Conservation (phyloP, 2,888 invertebrate genomes). For the Podotricha telesiphe region DNA sequence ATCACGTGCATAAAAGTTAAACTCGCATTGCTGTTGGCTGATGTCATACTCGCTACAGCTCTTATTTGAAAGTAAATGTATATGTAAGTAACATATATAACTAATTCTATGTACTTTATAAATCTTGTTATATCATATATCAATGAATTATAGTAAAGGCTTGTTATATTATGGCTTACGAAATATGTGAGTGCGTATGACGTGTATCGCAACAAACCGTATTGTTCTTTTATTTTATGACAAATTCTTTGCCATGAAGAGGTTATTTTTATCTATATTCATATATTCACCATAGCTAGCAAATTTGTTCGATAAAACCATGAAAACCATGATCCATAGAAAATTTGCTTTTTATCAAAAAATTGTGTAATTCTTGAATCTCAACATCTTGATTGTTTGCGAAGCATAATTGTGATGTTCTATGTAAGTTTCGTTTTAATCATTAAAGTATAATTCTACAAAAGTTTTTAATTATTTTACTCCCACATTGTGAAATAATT, state of each 20-base stretch:
- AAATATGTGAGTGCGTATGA: conserved; percentile 26
- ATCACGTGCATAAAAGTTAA: conserved; percentile 14
- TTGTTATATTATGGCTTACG: conserved; percentile 36
- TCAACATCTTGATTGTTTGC: conserved; percentile 74
- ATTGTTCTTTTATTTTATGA: conserved; percentile 17
- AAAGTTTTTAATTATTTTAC: conserved; percentile 50
- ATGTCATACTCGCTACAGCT: conserved; percentile 7
- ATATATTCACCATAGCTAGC: conserved; percentile 17
- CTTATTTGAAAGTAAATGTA: conserved; percentile 11
- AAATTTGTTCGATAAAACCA: conserved; percentile 8
- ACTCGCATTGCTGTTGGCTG: conserved; percentile 9
- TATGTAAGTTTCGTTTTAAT: conserved; percentile 80
- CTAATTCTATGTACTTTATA: neutral
- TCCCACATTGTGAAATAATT: neutral
- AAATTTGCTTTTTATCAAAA: conserved; percentile 27
- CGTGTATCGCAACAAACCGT: conserved; percentile 16
- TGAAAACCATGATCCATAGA: conserved; percentile 32
- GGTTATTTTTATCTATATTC: conserved; percentile 16
- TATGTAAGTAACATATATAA: neutral
- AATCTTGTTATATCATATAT: conserved; percentile 23
- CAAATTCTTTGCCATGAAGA: conserved; percentile 22
- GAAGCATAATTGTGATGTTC: conserved; percentile 84
- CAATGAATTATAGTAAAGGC: conserved; percentile 24
- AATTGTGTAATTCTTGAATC: conserved; percentile 31
- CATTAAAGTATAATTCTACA: conserved; percentile 77